phyloP scores from a whole-genome alignment of 2,113 vertebrate species.

The Melanocharis versteri region DNA sequence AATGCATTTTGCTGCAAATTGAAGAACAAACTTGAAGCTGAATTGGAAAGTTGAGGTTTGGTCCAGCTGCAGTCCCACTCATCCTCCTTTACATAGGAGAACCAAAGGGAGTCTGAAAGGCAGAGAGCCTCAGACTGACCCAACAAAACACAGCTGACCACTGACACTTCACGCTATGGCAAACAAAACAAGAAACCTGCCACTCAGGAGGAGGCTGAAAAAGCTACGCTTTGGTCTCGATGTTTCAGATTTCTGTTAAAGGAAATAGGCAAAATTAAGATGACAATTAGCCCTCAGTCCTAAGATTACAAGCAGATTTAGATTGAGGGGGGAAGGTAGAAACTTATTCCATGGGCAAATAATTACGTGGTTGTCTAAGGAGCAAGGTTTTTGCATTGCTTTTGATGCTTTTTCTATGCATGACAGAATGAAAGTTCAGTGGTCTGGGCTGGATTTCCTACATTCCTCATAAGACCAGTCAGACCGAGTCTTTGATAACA shows the following conservation, averaged over 20 bases:
- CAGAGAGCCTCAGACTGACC: background rate
- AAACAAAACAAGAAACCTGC: background rate
- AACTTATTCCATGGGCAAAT: background rate
- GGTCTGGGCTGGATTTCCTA: conserved; percentile 48
- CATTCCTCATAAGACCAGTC: conserved; percentile 45
- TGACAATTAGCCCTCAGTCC: background rate
- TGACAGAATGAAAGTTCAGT: conserved; percentile 9
- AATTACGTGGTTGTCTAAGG: background rate
- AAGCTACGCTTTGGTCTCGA: background rate
- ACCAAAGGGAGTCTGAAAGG: background rate
- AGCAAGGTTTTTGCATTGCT: conserved; percentile 40
- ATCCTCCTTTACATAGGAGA: background rate
- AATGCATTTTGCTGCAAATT: background rate
- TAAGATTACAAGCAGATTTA: background rate
- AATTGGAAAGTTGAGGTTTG: background rate
- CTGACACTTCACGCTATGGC: background rate
- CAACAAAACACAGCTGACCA: rapidly evolving
- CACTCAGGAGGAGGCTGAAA: background rate
- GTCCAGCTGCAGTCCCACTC: background rate
- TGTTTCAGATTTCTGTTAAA: background rate
- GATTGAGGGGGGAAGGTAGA: background rate
- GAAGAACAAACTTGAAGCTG: background rate
- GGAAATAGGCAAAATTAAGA: background rate
- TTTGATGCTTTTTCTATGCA: conserved; percentile 41
- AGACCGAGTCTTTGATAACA: conserved; percentile 32